phyloP scores from a whole-genome alignment of 2,113 vertebrate genomes.

The Arizona elegans region DNA sequence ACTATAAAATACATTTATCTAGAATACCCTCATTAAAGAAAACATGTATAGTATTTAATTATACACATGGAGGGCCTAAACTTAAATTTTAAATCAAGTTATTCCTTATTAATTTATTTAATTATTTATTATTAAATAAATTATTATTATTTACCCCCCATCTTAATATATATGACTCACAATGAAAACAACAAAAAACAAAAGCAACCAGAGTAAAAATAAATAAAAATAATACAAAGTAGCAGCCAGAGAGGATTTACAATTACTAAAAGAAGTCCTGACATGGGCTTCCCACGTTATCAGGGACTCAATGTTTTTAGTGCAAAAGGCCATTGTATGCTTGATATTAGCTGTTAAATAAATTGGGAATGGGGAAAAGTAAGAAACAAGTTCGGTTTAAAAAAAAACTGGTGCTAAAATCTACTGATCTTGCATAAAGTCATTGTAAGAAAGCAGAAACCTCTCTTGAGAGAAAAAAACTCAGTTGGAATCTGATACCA shows the following conservation, averaged over 20 bases:
- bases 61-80: background rate
- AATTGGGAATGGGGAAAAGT: slow-evolving; percentile 21
- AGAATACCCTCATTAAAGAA: background rate
- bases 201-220: background rate
- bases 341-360: background rate
- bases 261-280: background rate
- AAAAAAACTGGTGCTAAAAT: slow-evolving; percentile 41
- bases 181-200: background rate
- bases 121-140: too few species aligned
- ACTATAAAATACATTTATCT: background rate
- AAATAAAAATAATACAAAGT: background rate
- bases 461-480: slow-evolving; percentile 41
- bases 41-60: background rate
- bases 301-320: background rate
- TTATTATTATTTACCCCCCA: background rate
- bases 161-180: background rate
- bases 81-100: background rate
- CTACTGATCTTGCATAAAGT: slow-evolving; percentile 46
- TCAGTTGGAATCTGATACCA: slow-evolving; percentile 52
- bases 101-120: background rate
- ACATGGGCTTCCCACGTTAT: background rate
- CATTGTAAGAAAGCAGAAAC: slow-evolving; percentile 44
- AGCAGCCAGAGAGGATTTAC: background rate
- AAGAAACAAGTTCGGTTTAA: background rate
- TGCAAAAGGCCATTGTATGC: background rate